These are phyloP conservation scores for Gorsachius magnificus DNA, from an alignment of 2,797 vertebrate species.

Conservation along the genomic window DNA sequence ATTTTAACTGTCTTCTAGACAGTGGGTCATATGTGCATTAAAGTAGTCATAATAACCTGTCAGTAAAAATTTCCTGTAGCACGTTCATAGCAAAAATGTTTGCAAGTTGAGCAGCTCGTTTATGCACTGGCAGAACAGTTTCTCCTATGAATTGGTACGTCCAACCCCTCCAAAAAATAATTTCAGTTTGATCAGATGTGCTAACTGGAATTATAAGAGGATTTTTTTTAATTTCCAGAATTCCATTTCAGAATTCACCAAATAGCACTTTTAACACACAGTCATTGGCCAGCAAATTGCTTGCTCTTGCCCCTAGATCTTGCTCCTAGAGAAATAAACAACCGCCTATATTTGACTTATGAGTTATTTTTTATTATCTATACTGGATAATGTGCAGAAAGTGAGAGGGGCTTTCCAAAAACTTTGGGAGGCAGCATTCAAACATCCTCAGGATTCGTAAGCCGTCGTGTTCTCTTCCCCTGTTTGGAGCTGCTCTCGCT, in stretches of 20 bases:
- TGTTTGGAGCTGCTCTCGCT: not conserved
- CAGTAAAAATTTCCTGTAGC: slow-evolving; percentile 68
- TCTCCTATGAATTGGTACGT: not conserved
- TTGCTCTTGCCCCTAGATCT: not conserved
- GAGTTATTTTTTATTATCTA: not conserved
- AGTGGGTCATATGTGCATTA: slow-evolving; percentile 62
- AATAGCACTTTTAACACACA: not conserved
- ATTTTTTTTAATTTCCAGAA: not conserved
- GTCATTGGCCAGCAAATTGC: not conserved
- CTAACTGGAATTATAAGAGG: not conserved
- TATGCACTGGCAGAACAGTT: not conserved
- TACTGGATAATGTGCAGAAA: not conserved
- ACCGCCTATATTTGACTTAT: not conserved
- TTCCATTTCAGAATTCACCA: not conserved
- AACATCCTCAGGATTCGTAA: not conserved
- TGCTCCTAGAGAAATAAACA: not conserved
- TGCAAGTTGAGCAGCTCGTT: slow-evolving; percentile 6
- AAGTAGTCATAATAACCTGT: slow-evolving; percentile 71
- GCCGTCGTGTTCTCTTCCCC: not conserved
- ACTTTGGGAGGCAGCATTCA: not conserved
- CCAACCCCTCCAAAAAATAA: not conserved
- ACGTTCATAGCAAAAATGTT: slow-evolving; percentile 29
- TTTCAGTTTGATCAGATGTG: not conserved
- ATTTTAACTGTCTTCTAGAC: slow-evolving; percentile 63
- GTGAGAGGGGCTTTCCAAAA: not conserved